Percentiles rank a stretch among this genome's conserved stretches.
Conservation (phyloP, 2,888 invertebrate species). For the Deilephila porcellus region DNA sequence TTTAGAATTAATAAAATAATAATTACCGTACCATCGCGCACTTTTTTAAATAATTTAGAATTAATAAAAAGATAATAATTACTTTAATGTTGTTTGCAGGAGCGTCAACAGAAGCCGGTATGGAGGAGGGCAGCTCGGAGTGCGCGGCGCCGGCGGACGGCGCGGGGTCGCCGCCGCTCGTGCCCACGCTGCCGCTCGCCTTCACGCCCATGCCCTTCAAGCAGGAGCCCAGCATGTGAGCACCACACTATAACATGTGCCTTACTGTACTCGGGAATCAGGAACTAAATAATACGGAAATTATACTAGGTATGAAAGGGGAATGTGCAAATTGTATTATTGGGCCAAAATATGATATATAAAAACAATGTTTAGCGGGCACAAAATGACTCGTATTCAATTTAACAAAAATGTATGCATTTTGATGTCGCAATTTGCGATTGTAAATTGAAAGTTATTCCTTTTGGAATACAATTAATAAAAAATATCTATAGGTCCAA, state of each 20-base stretch:
- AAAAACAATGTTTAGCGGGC: no score
- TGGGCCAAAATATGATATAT: no score
- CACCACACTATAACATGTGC: slow-evolving; percentile 9
- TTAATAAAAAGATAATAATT: neutral
- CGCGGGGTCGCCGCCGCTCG: slow-evolving; percentile 58
- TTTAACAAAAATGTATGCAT: no score
- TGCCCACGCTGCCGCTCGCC: slow-evolving; percentile 56
- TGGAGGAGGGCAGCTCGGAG: slow-evolving; percentile 51
- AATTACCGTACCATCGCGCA: no score
- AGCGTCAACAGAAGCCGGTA: slow-evolving; percentile 68
- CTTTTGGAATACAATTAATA: no score
- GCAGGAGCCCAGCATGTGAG: slow-evolving; percentile 78
- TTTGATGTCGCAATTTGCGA: no score
- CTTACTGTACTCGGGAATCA: neutral
- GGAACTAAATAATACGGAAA: neutral
- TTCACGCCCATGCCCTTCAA: slow-evolving; percentile 72
- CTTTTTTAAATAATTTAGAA: no score
- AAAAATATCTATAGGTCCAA: no score
- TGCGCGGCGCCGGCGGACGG: slow-evolving; percentile 34
- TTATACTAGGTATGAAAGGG: neutral
- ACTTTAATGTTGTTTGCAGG: slow-evolving; percentile 52
- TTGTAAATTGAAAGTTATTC: no score
- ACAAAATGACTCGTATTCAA: no score
- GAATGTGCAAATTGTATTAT: no score
- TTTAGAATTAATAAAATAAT: no score